Evolutionary conservation across 1,140 invertebrate species (phyloP).

Genomic region (Bradysia coprophila): DNA sequence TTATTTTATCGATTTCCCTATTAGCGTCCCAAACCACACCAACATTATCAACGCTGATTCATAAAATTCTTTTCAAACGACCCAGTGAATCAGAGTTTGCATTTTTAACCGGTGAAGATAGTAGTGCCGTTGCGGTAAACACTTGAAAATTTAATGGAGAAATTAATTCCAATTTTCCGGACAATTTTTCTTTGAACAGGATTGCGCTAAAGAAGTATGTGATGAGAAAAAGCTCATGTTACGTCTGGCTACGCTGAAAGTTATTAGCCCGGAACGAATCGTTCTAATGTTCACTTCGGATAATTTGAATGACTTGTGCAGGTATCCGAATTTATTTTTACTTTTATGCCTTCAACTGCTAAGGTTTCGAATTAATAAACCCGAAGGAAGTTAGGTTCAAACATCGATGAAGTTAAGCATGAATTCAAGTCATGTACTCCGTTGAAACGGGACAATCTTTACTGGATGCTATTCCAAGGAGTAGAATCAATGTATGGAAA

Average conservation of each 20-base stretch:
- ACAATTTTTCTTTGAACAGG: too few relatives aligned
- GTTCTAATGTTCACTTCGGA: slow-evolving; percentile 12
- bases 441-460: slow-evolving; percentile 12
- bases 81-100: too few relatives aligned
- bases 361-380: slow-evolving; percentile 5
- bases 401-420: slow-evolving; percentile 9
- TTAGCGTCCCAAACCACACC: too few relatives aligned
- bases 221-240: slow-evolving; percentile 17
- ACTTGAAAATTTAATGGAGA: too few relatives aligned
- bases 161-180: too few relatives aligned
- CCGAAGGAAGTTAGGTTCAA: slow-evolving; percentile 10
- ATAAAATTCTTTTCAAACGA: too few relatives aligned
- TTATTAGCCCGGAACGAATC: slow-evolving; percentile 18
- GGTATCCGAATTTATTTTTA: background rate
- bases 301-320: background rate
- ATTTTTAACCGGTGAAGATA: too few relatives aligned
- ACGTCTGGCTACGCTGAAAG: slow-evolving; percentile 16
- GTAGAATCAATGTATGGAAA: slow-evolving; percentile 11
- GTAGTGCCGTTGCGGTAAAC: too few relatives aligned
- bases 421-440: slow-evolving; percentile 8
- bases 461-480: slow-evolving; percentile 10
- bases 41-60: too few relatives aligned
- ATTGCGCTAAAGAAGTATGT: too few relatives aligned
- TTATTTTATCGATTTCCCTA: too few relatives aligned
- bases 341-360: background rate